These are phyloP conservation scores for Pomatorhinus ruficollis DNA, from an alignment of 2,113 vertebrate species.

Conservation along the genomic window DNA sequence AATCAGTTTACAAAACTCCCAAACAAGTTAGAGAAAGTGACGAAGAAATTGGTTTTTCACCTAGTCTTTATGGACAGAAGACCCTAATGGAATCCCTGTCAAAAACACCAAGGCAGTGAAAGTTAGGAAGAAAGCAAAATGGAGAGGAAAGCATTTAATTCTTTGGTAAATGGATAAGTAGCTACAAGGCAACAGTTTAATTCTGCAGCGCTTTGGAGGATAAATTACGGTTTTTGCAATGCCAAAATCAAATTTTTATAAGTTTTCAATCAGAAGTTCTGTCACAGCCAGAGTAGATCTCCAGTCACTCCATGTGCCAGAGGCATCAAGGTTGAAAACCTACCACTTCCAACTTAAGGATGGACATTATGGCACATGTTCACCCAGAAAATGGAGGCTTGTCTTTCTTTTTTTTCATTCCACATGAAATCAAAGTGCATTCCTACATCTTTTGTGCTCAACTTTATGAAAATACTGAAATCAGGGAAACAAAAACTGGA, in stretches of 20 bases:
- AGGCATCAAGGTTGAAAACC: not conserved
- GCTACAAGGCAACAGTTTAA: not conserved
- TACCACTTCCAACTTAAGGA: not conserved
- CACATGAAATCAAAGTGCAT: not conserved
- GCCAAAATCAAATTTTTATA: not conserved
- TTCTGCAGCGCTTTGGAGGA: not conserved
- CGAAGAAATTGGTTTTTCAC: not conserved
- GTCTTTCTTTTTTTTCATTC: not conserved
- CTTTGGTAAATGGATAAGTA: not conserved
- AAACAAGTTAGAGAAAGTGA: not conserved
- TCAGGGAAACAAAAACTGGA: not conserved
- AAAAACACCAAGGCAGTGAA: not conserved
- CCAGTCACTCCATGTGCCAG: not conserved
- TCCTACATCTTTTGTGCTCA: not conserved
- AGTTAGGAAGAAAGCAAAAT: not conserved
- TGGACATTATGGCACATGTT: not conserved
- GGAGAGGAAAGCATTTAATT: not conserved
- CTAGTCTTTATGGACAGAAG: fast-evolving
- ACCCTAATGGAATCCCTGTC: not conserved
- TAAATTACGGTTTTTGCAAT: not conserved
- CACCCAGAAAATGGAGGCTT: not conserved
- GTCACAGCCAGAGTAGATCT: not conserved
- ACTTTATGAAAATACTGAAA: not conserved
- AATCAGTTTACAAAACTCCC: not conserved
- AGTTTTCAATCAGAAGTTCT: not conserved